These are phyloP conservation scores for Epicampocera succincta DNA, from an alignment of 2,888 invertebrate genomes.

Conservation along the genomic window DNA sequence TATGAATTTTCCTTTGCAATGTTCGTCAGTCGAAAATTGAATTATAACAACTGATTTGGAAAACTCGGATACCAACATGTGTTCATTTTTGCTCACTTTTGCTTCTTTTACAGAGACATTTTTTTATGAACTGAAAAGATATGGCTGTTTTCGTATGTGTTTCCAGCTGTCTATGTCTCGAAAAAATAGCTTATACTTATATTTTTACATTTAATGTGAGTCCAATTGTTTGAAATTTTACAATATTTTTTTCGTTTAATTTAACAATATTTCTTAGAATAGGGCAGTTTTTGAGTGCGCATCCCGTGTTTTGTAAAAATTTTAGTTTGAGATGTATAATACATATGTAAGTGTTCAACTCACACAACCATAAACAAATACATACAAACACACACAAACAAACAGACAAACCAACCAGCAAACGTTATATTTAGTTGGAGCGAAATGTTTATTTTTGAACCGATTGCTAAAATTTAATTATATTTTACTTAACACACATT, in stretches of 20 bases:
- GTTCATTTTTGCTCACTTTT: too few relatives aligned
- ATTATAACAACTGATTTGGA: too few relatives aligned
- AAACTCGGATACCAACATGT: too few relatives aligned
- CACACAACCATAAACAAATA: slow-evolving; percentile 49
- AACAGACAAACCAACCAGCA: neutral
- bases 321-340: slow-evolving; percentile 47
- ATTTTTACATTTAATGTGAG: too few relatives aligned
- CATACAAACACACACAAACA: slow-evolving; percentile 20
- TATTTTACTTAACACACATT: slow-evolving; percentile 66
- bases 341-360: slow-evolving; percentile 55
- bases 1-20: too few relatives aligned
- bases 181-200: too few relatives aligned
- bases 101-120: too few relatives aligned
- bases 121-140: too few relatives aligned
- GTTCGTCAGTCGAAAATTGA: too few relatives aligned
- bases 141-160: too few relatives aligned
- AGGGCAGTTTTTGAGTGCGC: slow-evolving; percentile 8
- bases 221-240: too few relatives aligned
- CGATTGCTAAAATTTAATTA: slow-evolving; percentile 66
- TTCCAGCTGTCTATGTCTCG: too few relatives aligned
- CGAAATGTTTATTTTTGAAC: slow-evolving; percentile 66
- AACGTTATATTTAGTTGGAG: slow-evolving; percentile 26
- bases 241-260: neutral
- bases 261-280: slow-evolving; percentile 1
- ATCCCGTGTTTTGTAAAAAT: slow-evolving; percentile 5